phyloP scores from a whole-genome alignment of 2,797 vertebrate species.

The Sebastes trivittatus region DNA sequence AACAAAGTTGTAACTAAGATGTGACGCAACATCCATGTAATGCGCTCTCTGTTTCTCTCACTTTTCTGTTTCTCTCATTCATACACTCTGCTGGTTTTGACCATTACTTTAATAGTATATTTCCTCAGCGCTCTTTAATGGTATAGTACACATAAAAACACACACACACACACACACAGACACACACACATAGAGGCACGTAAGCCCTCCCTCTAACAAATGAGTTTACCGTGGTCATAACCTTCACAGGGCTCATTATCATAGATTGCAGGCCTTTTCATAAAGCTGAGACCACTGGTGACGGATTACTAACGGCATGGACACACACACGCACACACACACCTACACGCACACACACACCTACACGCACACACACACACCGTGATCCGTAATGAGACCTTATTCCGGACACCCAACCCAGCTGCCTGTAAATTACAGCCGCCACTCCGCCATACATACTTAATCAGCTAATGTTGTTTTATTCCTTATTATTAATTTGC shows the following conservation, averaged over 20 bases:
- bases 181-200: not conserved
- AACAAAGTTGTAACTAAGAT: constrained; percentile 55
- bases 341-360: constrained; percentile 21
- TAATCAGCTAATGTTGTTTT: constrained; percentile 89
- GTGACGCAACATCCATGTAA: constrained; percentile 78
- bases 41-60: constrained; percentile 25
- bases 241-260: constrained; percentile 84
- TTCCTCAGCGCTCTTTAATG: constrained; percentile 64
- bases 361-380: constrained; percentile 25
- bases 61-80: constrained; percentile 35
- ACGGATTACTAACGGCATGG: constrained; percentile 78
- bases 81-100: constrained; percentile 51
- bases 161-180: not conserved
- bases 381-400: constrained; percentile 80
- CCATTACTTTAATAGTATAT: constrained; percentile 74
- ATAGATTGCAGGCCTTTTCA: constrained; percentile 85
- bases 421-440: constrained; percentile 83
- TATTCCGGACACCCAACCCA: constrained; percentile 81
- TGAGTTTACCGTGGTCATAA: constrained; percentile 84
- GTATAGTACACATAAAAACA: constrained; percentile 43
- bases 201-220: constrained; percentile 77
- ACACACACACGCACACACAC: constrained; percentile 39
- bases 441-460: constrained; percentile 81
- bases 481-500: constrained; percentile 85
- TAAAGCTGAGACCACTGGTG: constrained; percentile 81